Conservation (phyloP, 2,113 vertebrate genomes). For the Albula glossodonta region DNA sequence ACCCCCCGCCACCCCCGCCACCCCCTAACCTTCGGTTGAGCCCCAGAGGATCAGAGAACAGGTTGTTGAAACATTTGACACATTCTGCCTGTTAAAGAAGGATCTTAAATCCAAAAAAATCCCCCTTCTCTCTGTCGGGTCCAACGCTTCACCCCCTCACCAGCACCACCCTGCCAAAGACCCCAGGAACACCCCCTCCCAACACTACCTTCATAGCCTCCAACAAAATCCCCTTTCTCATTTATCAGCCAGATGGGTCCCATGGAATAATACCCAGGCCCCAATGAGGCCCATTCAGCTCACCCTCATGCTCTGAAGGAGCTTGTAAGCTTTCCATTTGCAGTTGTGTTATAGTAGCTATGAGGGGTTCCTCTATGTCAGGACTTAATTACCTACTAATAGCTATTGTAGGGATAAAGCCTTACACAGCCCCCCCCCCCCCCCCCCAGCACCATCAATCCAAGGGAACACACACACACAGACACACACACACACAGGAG, state of each 20-base stretch:
- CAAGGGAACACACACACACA: too few species aligned
- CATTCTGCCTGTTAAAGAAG: conserved; percentile 41
- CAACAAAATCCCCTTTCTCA: conserved; percentile 76
- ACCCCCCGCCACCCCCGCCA: not conserved
- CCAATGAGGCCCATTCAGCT: conserved; percentile 81
- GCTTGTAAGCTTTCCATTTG: conserved; percentile 74
- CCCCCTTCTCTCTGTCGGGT: conserved; percentile 58
- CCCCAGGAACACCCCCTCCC: conserved; percentile 46
- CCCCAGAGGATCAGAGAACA: not conserved
- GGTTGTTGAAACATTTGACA: conserved; percentile 6
- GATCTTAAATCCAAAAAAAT: conserved; percentile 42
- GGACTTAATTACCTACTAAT: conserved; percentile 92
- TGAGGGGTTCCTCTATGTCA: conserved; percentile 80
- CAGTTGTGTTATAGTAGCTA: conserved; percentile 81
- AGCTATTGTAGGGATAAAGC: conserved; percentile 79
- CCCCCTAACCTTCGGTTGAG: not conserved
- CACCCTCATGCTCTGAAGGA: conserved; percentile 84
- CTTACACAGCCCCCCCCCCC: conserved; percentile 10
- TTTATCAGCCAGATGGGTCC: conserved; percentile 73
- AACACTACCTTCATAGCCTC: conserved; percentile 70
- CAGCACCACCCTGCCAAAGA: conserved; percentile 35
- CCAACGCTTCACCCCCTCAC: conserved; percentile 44
- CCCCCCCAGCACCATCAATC: not conserved
- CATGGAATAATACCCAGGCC: conserved; percentile 68
- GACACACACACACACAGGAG: too few species aligned